Evolutionary conservation across 2,888 invertebrate species (phyloP).

Genomic region (Aleiodes alternator): DNA sequence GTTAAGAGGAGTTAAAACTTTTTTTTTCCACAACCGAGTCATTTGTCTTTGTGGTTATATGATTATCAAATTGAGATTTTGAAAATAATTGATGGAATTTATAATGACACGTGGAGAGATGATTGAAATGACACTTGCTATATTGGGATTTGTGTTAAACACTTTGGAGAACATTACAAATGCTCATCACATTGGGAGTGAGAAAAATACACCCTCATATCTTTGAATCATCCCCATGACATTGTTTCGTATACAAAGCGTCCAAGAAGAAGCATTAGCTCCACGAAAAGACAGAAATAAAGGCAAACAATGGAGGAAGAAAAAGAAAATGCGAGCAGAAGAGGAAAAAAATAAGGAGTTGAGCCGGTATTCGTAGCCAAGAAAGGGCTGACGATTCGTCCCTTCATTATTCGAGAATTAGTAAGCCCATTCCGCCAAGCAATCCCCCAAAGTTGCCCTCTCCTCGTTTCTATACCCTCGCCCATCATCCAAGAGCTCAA

Average conservation of each 20-base stretch:
- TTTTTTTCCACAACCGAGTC: not conserved
- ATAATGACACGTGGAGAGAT: not conserved
- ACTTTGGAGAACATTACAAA: conserved; percentile 1
- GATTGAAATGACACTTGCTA: not conserved
- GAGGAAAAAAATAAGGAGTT: conserved; percentile 7
- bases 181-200: not conserved
- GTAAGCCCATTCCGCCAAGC: conserved; percentile 69
- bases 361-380: conserved; percentile 53
- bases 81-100: not conserved
- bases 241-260: conserved; percentile 58
- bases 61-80: not conserved
- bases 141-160: not conserved
- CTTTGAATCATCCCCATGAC: conserved; percentile 53
- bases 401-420: conserved; percentile 74
- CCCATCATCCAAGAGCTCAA: conserved; percentile 43
- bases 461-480: conserved; percentile 52
- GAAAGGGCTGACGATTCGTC: conserved; percentile 67
- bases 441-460: conserved; percentile 4
- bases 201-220: not conserved
- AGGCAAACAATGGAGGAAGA: not conserved
- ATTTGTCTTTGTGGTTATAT: not conserved
- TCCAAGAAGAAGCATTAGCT: conserved; percentile 54
- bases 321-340: not conserved
- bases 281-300: not conserved
- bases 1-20: conserved; percentile 40